Base-by-base conservation (phyloP, 2,888 invertebrate species). In the Caenorhabditis wallacei region DNA sequence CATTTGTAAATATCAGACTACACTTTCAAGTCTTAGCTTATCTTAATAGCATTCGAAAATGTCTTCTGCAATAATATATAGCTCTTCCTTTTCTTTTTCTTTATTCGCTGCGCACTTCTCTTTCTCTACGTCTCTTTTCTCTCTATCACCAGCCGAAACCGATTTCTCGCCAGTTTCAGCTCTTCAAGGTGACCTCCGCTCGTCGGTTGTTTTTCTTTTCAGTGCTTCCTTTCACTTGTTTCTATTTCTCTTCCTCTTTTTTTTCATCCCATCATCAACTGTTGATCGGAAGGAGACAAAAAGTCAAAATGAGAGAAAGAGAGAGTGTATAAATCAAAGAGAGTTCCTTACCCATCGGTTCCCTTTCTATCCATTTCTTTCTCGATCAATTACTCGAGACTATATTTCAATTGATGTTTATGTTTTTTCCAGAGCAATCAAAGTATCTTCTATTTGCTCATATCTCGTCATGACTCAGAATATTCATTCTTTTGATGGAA, bases 381-480 rank as follows among this genome's bases (percentile, higher is more conserved):
- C 54, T 71, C 63, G 63, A 72, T 72, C 76, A 68, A 68, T 76
- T 66, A 40, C 53, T 30, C 40, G 57, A 66, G 75, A 59, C 66
- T 37, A 51, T 64, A 37, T 75, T 75, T 66, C 75, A 66, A 75
- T 30, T 40, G 57, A 37, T 64, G 30, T n/a, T n/a, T n/a, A 26
- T n/a, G 59, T 18, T 64, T 64, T 40, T 57, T n/a, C n/a, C 20
- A 10, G 18, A 59, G 20, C 37, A 35, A 59, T 4, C 11, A 18
- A 1, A 7, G 13, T 40, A 5, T 1, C 1, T 18, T 26, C 18
- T 16, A 48, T 30, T n/a, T n/a, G n/a, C n/a, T n/a, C n/a, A n/a
- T n/a, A n/a, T n/a, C n/a, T n/a, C n/a, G n/a, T n/a, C n/a, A n/a
- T n/a, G n/a, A n/a, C n/a, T n/a, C 30, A 8, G 8, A 30, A 5